Evolutionary conservation across 1,140 invertebrate genomes (phyloP), one percentile per base, ranked within the genome.

Genomic region (Phthorimaea operculella): DNA sequence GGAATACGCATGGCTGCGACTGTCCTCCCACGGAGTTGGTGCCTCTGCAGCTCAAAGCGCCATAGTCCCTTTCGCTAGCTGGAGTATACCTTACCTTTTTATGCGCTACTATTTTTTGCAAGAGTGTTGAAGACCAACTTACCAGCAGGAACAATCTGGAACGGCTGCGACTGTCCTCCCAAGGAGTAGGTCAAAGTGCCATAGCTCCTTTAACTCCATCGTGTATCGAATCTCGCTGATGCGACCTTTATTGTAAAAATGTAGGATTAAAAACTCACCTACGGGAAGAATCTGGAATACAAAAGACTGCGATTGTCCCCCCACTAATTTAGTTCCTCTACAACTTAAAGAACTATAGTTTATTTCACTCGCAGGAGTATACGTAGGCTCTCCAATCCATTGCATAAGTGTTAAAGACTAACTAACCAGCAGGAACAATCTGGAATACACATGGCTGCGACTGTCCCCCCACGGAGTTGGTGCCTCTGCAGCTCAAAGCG

Each of bases 271-370:
- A n/a, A n/a, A n/a, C 74, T 89, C 83, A 95, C 93, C 92, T 78
- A 94, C 94, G 21, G 94, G 93, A 62, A 96, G 93, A 52, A 97
- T 90, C 83, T 95, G 94, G 76, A 96, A 96, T 59, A 95, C 87
- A 79, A 95, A 97, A 6, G 95, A 94, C 54, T 93, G 90, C 54
- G 88, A 84, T 74, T 96, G 95, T 51, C 90, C 88, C 4, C 95
- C 95, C 58, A 96, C 94, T n/a, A 87, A 76, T 84, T 97, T 97
- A 53, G 88, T 90, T 15, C 92, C 95, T 86, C 91, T 92, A 73
- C 94, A 96, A 8, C 92, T 89, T 59, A 95, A 72, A 1, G 93
- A 92, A 7, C 94, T 92, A 72, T 96, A 94, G 83, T 96, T 92
- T 49, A 92, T 86, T 63, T 94, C 92, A 16, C 91, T 91, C 28